Base-by-base conservation (phyloP, 2,113 vertebrate genomes). In the Ammospiza caudacuta region DNA sequence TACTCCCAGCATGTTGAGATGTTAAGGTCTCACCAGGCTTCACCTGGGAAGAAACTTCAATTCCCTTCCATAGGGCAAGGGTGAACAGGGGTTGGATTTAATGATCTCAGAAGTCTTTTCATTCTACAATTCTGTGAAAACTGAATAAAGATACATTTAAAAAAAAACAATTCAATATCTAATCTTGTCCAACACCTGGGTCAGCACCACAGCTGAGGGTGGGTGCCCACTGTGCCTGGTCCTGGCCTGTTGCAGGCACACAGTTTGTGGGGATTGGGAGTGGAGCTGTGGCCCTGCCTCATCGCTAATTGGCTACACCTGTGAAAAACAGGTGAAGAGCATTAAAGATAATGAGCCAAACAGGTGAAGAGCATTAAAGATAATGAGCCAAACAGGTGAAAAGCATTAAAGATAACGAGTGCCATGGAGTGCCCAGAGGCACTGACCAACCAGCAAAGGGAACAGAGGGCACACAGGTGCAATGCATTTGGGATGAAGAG, bases 151-250 rank as follows among this genome's bases (percentile, higher is more conserved):
- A 10, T 41, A 14, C 15, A 14, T 35, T 35, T 5, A 46, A 7
- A 52, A 37, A 11, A 21, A 0, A 39, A 37, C 9, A 2, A 1
- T 29, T 69, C 12, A 9, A 31, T 54, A 25, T 54, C 4, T 1
- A 5, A 14, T 24, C 4, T 12, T 6, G 21, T 33, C 21, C 21
- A 18, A 15, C 51, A 19, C 29, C 15, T 72, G 51, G 15, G 37
- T 6, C 37, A 25, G 51, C 12, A 1, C 22, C 28, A 16, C 9
- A 5, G 17, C 73, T 37, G 33, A 13, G 15, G 33, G 24, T 5
- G 15, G 57, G 33, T 59, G 57, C 22, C n/a, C 21, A 16, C 35
- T 2, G 3, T 13, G 57, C 22, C n/a, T 10, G 22, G 3, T 11
- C n/a, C n/a, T 5, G 9, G 22, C n/a, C n/a, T 35, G 13, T 7